These are phyloP conservation scores for Sympetrum striolatum DNA, from an alignment of 2,888 invertebrate genomes.

Conservation along the genomic window DNA sequence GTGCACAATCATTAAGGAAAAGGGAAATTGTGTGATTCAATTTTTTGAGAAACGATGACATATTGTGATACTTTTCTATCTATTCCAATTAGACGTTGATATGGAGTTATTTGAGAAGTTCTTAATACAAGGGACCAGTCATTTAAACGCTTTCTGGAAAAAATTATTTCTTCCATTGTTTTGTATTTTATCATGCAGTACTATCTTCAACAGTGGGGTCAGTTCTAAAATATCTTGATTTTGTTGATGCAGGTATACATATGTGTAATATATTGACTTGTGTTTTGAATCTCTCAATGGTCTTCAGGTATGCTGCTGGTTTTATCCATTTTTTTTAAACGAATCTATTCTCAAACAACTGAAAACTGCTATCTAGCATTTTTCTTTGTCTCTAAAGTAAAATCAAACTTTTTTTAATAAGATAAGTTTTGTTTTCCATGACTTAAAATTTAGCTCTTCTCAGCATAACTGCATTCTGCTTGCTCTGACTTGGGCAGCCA, in stretches of 20 bases:
- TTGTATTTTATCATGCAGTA: conserved; percentile 11
- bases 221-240: background rate
- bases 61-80: conserved; percentile 36
- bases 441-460: background rate
- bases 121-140: conserved; percentile 33
- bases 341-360: background rate
- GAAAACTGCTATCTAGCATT: background rate
- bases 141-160: conserved; percentile 8
- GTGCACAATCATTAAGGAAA: conserved; percentile 26
- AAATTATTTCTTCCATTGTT: background rate
- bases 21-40: background rate
- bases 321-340: background rate
- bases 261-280: background rate
- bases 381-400: background rate
- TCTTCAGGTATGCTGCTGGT: background rate
- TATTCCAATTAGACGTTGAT: conserved; percentile 26
- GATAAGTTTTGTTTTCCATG: background rate
- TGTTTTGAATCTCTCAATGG: background rate
- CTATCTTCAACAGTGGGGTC: background rate
- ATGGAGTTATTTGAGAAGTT: background rate
- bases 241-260: background rate
- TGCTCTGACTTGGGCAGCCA: background rate
- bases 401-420: background rate
- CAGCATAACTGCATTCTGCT: background rate
- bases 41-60: background rate